Conservation (phyloP, 2,888 invertebrate species). For the Himalopsyche tibetana region DNA sequence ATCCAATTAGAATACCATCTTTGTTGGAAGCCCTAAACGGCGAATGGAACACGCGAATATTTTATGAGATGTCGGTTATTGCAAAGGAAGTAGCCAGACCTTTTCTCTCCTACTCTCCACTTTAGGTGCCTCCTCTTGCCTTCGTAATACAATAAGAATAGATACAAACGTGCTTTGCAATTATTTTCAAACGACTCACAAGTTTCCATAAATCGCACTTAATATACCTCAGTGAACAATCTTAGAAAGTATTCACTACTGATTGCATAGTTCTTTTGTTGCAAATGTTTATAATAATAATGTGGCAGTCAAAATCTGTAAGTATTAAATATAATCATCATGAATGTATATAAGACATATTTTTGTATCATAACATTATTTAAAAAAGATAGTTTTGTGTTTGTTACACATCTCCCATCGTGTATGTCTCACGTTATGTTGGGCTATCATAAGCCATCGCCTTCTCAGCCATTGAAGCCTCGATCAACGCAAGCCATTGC, state of each 20-base stretch:
- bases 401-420: no score
- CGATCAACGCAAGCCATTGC: no score
- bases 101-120: constrained; percentile 6
- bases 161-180: constrained; percentile 37
- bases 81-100: constrained; percentile 32
- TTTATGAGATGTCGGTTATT: constrained; percentile 54
- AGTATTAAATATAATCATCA: no score
- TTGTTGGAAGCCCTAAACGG: neutral
- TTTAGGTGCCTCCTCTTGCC: neutral
- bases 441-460: no score
- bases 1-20: neutral
- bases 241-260: neutral
- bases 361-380: no score
- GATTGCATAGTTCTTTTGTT: no score
- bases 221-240: constrained; percentile 11
- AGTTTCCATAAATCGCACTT: neutral
- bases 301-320: no score
- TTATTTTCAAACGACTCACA: constrained; percentile 2
- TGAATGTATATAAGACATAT: no score
- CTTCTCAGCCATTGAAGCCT: no score
- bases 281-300: no score
- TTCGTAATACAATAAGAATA: constrained; percentile 1
- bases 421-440: no score
- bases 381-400: no score
- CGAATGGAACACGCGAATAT: constrained; percentile 46